These are phyloP conservation scores for Tiphia femorata DNA, from an alignment of 2,888 invertebrate species.

Conservation along the genomic window DNA sequence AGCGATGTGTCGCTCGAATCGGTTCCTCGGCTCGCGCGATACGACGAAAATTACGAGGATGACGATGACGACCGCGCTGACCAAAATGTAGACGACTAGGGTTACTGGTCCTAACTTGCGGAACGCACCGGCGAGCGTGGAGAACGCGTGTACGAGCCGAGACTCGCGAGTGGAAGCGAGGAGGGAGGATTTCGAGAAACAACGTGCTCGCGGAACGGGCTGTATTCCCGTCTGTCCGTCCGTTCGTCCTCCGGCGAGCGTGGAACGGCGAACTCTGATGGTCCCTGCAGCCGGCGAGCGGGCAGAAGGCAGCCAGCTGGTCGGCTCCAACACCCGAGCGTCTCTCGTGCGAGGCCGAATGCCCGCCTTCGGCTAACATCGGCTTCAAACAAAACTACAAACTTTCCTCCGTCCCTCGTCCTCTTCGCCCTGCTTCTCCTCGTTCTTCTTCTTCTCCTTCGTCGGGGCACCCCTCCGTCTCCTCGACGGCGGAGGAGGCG, in stretches of 20 bases:
- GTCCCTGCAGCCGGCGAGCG: slow-evolving; percentile 43
- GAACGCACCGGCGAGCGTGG: too few relatives aligned
- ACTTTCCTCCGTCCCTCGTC: slow-evolving; percentile 26
- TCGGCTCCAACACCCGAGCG: slow-evolving; percentile 48
- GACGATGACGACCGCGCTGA: too few relatives aligned
- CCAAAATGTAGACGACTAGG: too few relatives aligned
- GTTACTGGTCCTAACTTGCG: too few relatives aligned
- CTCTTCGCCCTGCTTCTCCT: neutral
- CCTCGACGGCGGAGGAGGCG: too few relatives aligned
- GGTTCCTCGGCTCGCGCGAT: too few relatives aligned
- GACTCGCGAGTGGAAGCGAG: slow-evolving; percentile 6
- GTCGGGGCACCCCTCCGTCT: slow-evolving; percentile 1
- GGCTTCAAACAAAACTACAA: slow-evolving; percentile 53
- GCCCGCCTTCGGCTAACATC: slow-evolving; percentile 56
- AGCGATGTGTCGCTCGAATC: too few relatives aligned
- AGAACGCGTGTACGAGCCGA: too few relatives aligned
- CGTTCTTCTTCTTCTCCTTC: slow-evolving; percentile 13
- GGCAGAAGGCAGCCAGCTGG: slow-evolving; percentile 56
- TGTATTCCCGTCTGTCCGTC: slow-evolving; percentile 40
- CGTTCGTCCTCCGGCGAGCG: slow-evolving; percentile 57
- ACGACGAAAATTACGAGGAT: too few relatives aligned
- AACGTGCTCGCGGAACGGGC: too few relatives aligned
- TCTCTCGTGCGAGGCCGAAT: slow-evolving; percentile 49
- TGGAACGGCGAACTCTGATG: slow-evolving; percentile 65
- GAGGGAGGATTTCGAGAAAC: too few relatives aligned